Base-by-base conservation (phyloP, 35 echinoderm and acorn worm genomes). In the Apostichopus californicus region DNA sequence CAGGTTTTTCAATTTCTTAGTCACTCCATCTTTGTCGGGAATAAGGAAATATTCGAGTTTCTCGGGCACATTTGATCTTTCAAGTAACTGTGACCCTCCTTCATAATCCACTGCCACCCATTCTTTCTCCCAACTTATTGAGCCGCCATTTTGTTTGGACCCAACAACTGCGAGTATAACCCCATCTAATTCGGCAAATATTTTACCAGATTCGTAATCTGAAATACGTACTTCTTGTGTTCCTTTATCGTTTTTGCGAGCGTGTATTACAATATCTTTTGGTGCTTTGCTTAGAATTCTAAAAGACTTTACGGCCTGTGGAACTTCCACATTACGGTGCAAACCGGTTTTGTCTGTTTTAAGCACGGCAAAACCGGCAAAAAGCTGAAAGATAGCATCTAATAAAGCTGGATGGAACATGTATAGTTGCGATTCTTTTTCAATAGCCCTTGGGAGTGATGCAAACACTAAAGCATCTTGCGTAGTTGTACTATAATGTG, bases 321-420 rank as follows among this genome's bases (percentile, higher is more conserved):
- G 78, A 54, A 80, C 78, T 80, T 6, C 25, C 9, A 80, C 78
- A 53, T 80, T 53, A 8, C 11, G 57, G 11, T 60, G 11, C 11
- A 11, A 54, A 5, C 6, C 54, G 78, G 25, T 3, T 6, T 3
- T 46, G 1, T 54, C 25, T 18, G 5, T 6, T 6, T 5, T 9
- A 80, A 8, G 57, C 11, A 28, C 15, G 6, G n/a, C 9, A 54
- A 80, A 80, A 1, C 78, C 78, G 4, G 9, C 28, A 54, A 80
- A 54, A 14, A 54, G 54, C 78, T 95, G 94, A 15, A 95, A 92
- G 14, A 52, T 77, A 3, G 26, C 64, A 85, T 95, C 94, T 12
- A 95, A 82, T 13, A 92, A 57, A 65, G 81, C 90, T 63, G 94
- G 94, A 52, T 95, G 94, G 14, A 95, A 81, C 7, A 68, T 80